Percentiles rank a stretch among this genome's conserved stretches.
phyloP scores from a whole-genome alignment of 2,113 vertebrate genomes.

The Noctilio leporinus region DNA sequence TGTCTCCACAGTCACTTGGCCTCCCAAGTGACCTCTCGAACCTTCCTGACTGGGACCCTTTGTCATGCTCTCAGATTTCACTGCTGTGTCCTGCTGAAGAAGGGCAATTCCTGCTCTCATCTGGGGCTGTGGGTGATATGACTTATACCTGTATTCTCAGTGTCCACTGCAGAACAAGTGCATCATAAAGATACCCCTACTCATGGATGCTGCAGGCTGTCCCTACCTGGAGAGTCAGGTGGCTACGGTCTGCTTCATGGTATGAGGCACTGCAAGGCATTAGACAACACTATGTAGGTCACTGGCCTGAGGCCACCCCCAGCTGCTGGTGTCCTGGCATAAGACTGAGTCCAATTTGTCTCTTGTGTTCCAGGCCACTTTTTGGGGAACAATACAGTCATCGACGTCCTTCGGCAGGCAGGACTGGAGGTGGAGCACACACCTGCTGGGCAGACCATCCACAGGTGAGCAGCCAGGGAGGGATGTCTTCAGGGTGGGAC shows the following conservation, averaged over 20 bases:
- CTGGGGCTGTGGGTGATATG: neutral
- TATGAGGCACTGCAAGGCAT: neutral
- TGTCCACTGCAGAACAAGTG: neutral
- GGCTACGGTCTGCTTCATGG: neutral
- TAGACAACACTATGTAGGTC: neutral
- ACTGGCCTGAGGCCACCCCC: neutral
- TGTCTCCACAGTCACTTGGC: neutral
- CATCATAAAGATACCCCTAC: too few relatives aligned
- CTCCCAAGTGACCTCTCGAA: neutral
- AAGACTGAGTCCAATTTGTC: neutral
- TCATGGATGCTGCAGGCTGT: neutral
- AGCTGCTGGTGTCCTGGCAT: neutral
- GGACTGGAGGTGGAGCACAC: conserved; percentile 94
- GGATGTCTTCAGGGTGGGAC: neutral
- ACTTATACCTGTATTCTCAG: neutral
- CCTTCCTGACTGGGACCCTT: too few relatives aligned
- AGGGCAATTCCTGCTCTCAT: neutral
- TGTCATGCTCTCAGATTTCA: neutral
- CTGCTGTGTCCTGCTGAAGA: neutral
- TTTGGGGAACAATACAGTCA: conserved; percentile 97
- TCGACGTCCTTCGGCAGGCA: conserved; percentile 93
- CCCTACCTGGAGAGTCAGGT: neutral
- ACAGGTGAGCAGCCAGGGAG: conserved; percentile 86
- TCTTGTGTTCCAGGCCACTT: conserved; percentile 91
- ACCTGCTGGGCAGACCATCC: conserved; percentile 83